These are phyloP conservation scores for Thalassoma bifasciatum DNA, from an alignment of 2,113 vertebrate species.

Conservation along the genomic window DNA sequence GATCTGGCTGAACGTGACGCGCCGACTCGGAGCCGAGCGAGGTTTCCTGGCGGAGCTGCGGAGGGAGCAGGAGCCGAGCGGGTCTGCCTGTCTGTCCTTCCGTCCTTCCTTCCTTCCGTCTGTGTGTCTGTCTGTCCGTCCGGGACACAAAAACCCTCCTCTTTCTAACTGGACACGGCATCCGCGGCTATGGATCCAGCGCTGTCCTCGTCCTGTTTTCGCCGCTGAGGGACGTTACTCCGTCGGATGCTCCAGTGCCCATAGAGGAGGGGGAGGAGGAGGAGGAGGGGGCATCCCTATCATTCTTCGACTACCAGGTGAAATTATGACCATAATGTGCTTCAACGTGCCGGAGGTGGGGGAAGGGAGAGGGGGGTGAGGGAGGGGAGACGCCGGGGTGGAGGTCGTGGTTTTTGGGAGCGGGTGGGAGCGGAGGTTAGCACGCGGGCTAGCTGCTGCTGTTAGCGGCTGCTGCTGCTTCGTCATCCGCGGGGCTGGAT, in stretches of 20 bases:
- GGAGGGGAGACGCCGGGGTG: not conserved
- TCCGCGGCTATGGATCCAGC: constrained; percentile 72
- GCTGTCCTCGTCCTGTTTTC: constrained; percentile 57
- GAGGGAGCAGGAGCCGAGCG: constrained; percentile 70
- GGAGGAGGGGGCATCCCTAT: constrained; percentile 65
- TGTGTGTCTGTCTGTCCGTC: constrained; percentile 46
- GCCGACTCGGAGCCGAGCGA: constrained; percentile 64
- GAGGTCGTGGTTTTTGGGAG: constrained; percentile 8
- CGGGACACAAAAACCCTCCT: constrained; percentile 30
- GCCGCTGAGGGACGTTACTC: constrained; percentile 60
- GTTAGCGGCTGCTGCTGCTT: constrained; percentile 65
- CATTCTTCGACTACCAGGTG: constrained; percentile 71
- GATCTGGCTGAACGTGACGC: constrained; percentile 78
- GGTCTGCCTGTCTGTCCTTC: constrained; percentile 62
- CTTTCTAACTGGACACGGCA: constrained; percentile 27
- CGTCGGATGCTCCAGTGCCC: constrained; percentile 75
- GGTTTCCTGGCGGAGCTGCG: constrained; percentile 76
- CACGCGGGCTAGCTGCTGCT: constrained; percentile 52
- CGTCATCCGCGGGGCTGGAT: constrained; percentile 66
- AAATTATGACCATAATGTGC: constrained; percentile 27
- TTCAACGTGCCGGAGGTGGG: not conserved
- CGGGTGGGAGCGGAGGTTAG: constrained; percentile 62
- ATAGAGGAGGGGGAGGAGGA: constrained; percentile 48
- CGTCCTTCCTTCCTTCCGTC: too few species aligned
- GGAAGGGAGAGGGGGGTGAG: not conserved